These are phyloP conservation scores for Scylla paramamosain DNA, from an alignment of 1,140 invertebrate genomes.

Conservation along the genomic window DNA sequence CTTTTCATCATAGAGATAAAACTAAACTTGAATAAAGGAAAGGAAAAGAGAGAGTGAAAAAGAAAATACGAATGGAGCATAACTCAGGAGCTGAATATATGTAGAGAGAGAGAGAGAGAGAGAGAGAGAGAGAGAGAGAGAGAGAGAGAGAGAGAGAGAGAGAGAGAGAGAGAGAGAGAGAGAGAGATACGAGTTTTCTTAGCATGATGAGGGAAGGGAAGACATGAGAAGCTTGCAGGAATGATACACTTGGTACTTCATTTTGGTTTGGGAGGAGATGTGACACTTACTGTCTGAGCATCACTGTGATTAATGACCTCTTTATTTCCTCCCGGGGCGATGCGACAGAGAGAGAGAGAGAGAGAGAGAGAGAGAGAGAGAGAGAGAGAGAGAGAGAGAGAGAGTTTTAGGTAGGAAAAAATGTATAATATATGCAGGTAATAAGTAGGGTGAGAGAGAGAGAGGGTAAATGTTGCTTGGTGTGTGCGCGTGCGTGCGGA, in stretches of 20 bases:
- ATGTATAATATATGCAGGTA: too few relatives aligned
- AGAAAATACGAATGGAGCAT: neutral
- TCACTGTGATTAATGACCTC: neutral
- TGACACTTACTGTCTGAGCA: neutral
- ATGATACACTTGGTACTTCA: neutral
- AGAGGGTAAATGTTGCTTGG: neutral
- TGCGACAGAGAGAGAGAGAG: neutral
- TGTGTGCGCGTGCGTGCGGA: neutral
- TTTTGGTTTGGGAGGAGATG: neutral
- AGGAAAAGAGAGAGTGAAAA: neutral
- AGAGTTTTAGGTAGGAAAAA: neutral
- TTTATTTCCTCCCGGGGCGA: neutral
- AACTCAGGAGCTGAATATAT: too few relatives aligned
- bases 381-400: constrained; percentile 20
- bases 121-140: too few relatives aligned
- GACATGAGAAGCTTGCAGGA: neutral
- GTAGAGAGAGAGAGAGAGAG: neutral
- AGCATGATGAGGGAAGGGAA: neutral
- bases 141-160: too few relatives aligned
- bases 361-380: neutral
- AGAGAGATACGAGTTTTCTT: neutral
- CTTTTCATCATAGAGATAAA: too few relatives aligned
- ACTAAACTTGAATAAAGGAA: too few relatives aligned
- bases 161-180: too few relatives aligned
- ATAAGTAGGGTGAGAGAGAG: neutral